Evolutionary conservation across 1,140 invertebrate genomes (phyloP).

Genomic region (Gonioctena quinquepunctata): DNA sequence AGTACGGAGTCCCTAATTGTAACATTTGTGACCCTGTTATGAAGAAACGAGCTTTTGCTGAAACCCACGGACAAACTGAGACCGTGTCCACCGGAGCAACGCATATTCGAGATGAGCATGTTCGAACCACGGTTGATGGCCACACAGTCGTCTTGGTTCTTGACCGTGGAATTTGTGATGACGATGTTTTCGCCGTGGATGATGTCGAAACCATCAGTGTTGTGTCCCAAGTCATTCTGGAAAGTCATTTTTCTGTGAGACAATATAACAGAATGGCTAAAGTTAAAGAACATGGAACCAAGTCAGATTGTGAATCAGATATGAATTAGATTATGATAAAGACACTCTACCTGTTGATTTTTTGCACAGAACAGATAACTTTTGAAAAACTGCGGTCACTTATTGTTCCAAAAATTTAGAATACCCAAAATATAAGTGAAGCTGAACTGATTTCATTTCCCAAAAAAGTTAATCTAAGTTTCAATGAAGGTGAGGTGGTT

Average conservation of each 20-base stretch:
- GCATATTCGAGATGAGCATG: constrained; percentile 19
- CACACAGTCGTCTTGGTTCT: constrained; percentile 33
- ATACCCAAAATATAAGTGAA: too few relatives aligned
- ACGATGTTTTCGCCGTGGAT: not conserved
- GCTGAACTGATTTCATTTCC: too few relatives aligned
- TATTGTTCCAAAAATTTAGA: too few relatives aligned
- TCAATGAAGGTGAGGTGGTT: too few relatives aligned
- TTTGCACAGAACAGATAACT: not conserved
- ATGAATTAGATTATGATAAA: not conserved
- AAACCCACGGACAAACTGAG: constrained; percentile 29
- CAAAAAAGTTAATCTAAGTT: too few relatives aligned
- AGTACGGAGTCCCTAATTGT: constrained; percentile 23
- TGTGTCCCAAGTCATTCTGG: not conserved
- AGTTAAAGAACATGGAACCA: too few relatives aligned
- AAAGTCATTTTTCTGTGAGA: not conserved
- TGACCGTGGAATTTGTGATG: constrained; percentile 6
- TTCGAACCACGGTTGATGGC: constrained; percentile 26
- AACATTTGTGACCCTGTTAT: constrained; percentile 24
- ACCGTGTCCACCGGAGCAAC: constrained; percentile 29
- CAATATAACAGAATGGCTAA: not conserved
- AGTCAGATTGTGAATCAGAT: not conserved
- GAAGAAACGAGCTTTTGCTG: constrained; percentile 12
- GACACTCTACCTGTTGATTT: not conserved
- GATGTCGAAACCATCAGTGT: constrained; percentile 2
- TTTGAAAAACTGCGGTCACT: too few relatives aligned